A percentile compares a stretch with the other conserved stretches of the same genome.
Evolutionary conservation across 2,888 invertebrate genomes (phyloP).

Genomic region (Plagodis dolabraria): DNA sequence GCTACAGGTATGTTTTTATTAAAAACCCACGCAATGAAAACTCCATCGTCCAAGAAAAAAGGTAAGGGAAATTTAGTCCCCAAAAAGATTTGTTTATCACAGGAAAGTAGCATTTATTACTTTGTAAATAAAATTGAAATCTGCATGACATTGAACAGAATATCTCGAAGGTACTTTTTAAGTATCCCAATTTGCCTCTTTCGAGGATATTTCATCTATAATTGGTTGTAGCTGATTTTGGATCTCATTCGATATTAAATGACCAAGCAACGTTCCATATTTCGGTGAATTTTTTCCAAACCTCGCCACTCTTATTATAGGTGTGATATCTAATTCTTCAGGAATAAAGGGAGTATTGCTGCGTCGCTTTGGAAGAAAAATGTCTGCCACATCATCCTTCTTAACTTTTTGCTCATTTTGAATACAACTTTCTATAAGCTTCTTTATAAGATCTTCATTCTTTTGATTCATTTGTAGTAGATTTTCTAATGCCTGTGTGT

Average conservation of each 20-base stretch:
- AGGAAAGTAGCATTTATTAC: slow-evolving; percentile 2
- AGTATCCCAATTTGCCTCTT: background rate
- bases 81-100: background rate
- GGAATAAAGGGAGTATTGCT: slow-evolving; percentile 25
- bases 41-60: background rate
- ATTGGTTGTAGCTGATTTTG: slow-evolving; percentile 33
- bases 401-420: slow-evolving; percentile 48
- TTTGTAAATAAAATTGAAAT: background rate
- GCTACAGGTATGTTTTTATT: slow-evolving; percentile 15
- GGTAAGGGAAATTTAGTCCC: slow-evolving; percentile 1
- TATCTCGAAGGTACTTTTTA: slow-evolving; percentile 7
- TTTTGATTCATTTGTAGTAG: slow-evolving; percentile 49
- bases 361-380: slow-evolving; percentile 42
- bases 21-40: slow-evolving; percentile 12
- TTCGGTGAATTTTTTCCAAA: slow-evolving; percentile 57
- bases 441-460: slow-evolving; percentile 51
- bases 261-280: slow-evolving; percentile 58
- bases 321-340: slow-evolving; percentile 30
- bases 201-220: slow-evolving; percentile 7
- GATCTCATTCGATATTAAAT: slow-evolving; percentile 51
- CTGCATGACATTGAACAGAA: too few relatives aligned
- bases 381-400: slow-evolving; percentile 58
- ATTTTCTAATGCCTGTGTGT: slow-evolving; percentile 62
- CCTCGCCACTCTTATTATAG: slow-evolving; percentile 47
- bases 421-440: slow-evolving; percentile 54